phyloP scores from a whole-genome alignment of 2,113 vertebrate genomes.

The Oreochromis niloticus region DNA sequence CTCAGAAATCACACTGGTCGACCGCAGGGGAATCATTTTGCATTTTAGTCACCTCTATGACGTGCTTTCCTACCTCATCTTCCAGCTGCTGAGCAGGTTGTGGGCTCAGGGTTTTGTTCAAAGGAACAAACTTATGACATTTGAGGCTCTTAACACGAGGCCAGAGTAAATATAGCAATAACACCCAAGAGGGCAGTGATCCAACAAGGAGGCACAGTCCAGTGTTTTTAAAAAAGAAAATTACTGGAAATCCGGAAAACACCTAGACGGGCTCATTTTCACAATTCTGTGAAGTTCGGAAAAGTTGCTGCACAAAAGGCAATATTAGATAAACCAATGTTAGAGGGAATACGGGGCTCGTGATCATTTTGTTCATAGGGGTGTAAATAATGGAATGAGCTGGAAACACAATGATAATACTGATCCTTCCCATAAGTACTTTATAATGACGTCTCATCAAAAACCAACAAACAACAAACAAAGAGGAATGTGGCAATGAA shows the following conservation, averaged over 20 bases:
- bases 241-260: not conserved
- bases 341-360: not conserved
- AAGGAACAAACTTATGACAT: slow-evolving; percentile 3
- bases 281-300: not conserved
- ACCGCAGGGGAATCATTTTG: not conserved
- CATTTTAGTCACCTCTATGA: not conserved
- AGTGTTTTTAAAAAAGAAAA: not conserved
- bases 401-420: not conserved
- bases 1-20: not conserved
- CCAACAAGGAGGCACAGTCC: not conserved
- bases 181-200: not conserved
- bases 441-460: not conserved
- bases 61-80: not conserved
- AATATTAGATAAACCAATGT: not conserved
- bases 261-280: not conserved
- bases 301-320: not conserved
- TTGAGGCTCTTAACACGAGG: slow-evolving; percentile 8
- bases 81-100: not conserved
- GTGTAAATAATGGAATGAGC: not conserved
- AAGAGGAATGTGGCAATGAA: not conserved
- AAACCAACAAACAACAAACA: not conserved
- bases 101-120: not conserved
- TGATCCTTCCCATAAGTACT: not conserved
- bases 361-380: not conserved
- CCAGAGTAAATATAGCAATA: slow-evolving; percentile 2